Evolutionary conservation across 1,140 invertebrate species (phyloP), one percentile per base, ranked within the genome.

Genomic region (Hylaeus anthracinus): DNA sequence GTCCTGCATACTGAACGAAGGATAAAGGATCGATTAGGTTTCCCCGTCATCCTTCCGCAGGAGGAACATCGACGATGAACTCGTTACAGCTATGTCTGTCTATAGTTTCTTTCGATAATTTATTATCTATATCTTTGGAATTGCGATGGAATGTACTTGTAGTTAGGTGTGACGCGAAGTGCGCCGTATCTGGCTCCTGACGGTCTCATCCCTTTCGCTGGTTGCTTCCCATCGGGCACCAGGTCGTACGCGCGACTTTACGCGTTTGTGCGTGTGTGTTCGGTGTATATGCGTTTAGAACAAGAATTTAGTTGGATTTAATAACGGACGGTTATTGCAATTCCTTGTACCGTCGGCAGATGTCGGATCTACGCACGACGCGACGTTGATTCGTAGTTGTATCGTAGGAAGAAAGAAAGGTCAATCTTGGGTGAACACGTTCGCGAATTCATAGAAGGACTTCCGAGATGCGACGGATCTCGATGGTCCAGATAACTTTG

Each of bases 311-410:
- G 76, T 72, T 79, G 76, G 43, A 64, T 79, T 79, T 79, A 45
- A 72, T 14, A 79, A 79, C 26, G 76, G 70, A 79, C 76, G 76
- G 41, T 72, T 72, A 64, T 63, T 64, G 60, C 76, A 72, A 79
- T 80, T 66, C 43, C 61, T 66, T 64, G 48, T 86, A 65, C 79
- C 67, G 37, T 51, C 58, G 14, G 10, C 48, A 8, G 6, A 3
- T 1, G 51, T 6, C 2, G 3, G 10, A 1, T 4, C 15, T 15
- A 26, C 6, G 10, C 10, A 10, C 9, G 51, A 51, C 48, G 3
- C 48, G 8, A 6, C 48, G 48, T 3, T 5, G 8, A 51, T 8
- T 51, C 51, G 8, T 9, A 48, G 8, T 48, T 48, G 1, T 48
- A 48, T 48, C 8, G 45, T 8, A 48, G 45, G 45, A 48, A 48